phyloP scores from a whole-genome alignment of 2,888 invertebrate species.

The Ectropis crepuscularia region DNA sequence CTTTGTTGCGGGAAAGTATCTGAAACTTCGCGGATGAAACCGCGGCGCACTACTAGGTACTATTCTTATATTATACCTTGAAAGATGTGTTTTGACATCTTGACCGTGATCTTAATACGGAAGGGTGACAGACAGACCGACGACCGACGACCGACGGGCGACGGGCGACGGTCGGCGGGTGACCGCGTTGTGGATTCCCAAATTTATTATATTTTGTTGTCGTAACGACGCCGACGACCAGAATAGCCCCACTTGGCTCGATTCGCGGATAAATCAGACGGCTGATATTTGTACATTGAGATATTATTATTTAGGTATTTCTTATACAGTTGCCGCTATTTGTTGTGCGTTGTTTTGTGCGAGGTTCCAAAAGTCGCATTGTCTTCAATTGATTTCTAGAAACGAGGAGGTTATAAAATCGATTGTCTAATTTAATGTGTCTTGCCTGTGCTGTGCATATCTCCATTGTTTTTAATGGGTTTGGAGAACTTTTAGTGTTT shows the following conservation, averaged over 20 bases:
- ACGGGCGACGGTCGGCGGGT: background rate
- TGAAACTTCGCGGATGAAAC: too few relatives aligned
- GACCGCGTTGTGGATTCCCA: constrained; percentile 6
- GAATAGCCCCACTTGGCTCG: constrained; percentile 37
- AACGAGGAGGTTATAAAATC: too few relatives aligned
- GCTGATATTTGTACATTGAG: constrained; percentile 20
- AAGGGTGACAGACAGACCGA: background rate
- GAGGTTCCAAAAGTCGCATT: too few relatives aligned
- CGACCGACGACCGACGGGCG: background rate
- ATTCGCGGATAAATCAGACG: constrained; percentile 35
- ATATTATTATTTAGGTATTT: background rate
- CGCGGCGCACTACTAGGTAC: background rate
- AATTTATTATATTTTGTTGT: constrained; percentile 21
- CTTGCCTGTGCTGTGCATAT: too few relatives aligned
- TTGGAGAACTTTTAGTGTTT: too few relatives aligned
- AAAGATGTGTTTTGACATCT: constrained; percentile 5
- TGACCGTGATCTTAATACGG: constrained; percentile 24
- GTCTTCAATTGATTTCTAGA: too few relatives aligned
- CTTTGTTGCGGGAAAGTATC: too few relatives aligned
- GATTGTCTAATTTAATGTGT: too few relatives aligned
- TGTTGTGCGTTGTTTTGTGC: too few relatives aligned
- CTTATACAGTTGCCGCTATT: too few relatives aligned
- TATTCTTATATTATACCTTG: background rate
- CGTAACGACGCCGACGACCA: constrained; percentile 26
- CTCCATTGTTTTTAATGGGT: too few relatives aligned